Evolutionary conservation across 2,113 vertebrate genomes (phyloP).

Genomic region (Capreolus pygargus): DNA sequence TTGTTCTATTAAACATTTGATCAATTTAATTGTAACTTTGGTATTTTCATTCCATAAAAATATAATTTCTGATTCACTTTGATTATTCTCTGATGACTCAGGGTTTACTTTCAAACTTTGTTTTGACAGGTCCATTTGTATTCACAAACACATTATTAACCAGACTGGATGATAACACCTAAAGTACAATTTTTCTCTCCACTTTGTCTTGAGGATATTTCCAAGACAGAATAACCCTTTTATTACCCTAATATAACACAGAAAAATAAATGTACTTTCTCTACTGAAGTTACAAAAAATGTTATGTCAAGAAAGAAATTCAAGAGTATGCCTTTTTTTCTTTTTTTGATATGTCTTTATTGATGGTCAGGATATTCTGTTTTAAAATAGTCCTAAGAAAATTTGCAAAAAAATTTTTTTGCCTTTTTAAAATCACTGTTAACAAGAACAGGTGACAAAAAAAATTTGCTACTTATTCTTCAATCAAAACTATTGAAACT

Average conservation of each 20-base stretch:
- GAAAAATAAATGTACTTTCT: neutral
- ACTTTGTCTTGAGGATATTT: neutral
- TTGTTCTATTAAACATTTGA: neutral
- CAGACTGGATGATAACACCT: neutral
- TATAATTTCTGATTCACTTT: neutral
- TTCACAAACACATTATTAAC: neutral
- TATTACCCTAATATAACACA: neutral
- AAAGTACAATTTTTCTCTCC: neutral
- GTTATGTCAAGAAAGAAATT: neutral
- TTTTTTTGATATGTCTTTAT: neutral
- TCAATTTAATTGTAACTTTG: neutral
- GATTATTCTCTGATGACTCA: neutral
- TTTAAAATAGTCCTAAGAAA: neutral
- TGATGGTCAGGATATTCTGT: neutral
- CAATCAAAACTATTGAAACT: neutral
- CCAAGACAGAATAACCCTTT: neutral
- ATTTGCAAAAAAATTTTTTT: neutral
- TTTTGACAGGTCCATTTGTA: neutral
- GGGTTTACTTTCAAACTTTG: neutral
- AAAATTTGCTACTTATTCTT: neutral
- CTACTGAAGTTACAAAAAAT: neutral
- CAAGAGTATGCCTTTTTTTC: conserved; percentile 27
- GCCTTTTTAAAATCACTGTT: neutral
- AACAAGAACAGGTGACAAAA: conserved; percentile 47
- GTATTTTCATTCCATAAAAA: neutral